phyloP scores from a whole-genome alignment of 1,140 invertebrate species.

The Macrotrachela quadricornifera region DNA sequence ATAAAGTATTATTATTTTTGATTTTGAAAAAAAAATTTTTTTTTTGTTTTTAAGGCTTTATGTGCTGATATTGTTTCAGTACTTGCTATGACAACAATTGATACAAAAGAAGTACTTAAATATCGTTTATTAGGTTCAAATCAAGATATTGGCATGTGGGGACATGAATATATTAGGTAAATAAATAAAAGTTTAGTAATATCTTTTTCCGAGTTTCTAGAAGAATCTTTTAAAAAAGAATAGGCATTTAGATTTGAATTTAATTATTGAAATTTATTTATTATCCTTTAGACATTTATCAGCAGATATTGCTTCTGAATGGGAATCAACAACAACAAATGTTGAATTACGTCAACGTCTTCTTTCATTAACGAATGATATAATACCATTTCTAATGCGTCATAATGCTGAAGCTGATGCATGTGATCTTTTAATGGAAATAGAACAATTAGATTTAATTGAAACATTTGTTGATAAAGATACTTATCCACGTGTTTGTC shows the following conservation, averaged over 20 bases:
- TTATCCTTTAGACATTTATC: conserved; percentile 48
- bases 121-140: conserved; percentile 56
- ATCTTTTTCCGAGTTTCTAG: not conserved
- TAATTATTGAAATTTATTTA: not conserved
- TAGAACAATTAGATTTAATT: conserved; percentile 63
- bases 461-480: conserved; percentile 57
- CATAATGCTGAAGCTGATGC: conserved; percentile 98
- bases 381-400: conserved; percentile 88
- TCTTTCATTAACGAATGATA: conserved; percentile 55
- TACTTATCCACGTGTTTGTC: conserved; percentile 73
- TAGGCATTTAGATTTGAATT: not conserved
- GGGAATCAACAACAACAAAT: conserved; percentile 45
- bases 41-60: conserved; percentile 31
- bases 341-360: conserved; percentile 9
- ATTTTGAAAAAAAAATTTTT: not conserved
- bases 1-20: conserved; percentile 22
- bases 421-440: conserved; percentile 93
- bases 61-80: conserved; percentile 82
- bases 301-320: conserved; percentile 77
- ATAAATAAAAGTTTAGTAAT: not conserved
- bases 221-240: not conserved
- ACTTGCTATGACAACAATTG: conserved; percentile 80
- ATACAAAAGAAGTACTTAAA: conserved; percentile 68
- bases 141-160: conserved; percentile 82
- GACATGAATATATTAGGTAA: conserved; percentile 89